These are phyloP conservation scores for Scophthalmus maximus DNA, from an alignment of 2,113 vertebrate species.

Conservation along the genomic window DNA sequence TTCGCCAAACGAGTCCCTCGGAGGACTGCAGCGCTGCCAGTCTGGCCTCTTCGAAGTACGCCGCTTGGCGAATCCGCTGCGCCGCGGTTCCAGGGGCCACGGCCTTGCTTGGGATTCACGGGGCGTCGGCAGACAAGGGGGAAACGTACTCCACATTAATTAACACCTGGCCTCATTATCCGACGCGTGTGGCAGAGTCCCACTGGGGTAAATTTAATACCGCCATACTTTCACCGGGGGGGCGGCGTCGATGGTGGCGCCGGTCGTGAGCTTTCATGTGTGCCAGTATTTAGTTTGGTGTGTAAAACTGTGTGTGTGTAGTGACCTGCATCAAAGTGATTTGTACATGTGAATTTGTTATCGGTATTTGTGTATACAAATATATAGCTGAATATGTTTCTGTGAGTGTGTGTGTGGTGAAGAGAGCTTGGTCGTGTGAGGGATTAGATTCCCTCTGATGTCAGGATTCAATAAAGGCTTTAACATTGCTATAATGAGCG, in stretches of 20 bases:
- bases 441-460: slow-evolving; percentile 54
- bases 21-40: slow-evolving; percentile 65
- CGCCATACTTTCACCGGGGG: slow-evolving; percentile 57
- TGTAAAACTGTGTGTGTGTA: background rate
- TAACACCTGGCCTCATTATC: slow-evolving; percentile 84
- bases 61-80: slow-evolving; percentile 67
- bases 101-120: slow-evolving; percentile 76
- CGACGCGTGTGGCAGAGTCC: slow-evolving; percentile 73
- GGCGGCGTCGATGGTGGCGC: background rate
- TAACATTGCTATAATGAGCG: slow-evolving; percentile 59
- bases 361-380: background rate
- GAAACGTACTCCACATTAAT: slow-evolving; percentile 78
- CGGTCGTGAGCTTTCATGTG: slow-evolving; percentile 6
- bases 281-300: slow-evolving; percentile 6
- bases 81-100: slow-evolving; percentile 38
- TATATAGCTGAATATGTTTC: slow-evolving; percentile 2
- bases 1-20: slow-evolving; percentile 71
- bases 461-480: slow-evolving; percentile 64
- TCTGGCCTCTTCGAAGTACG: slow-evolving; percentile 76
- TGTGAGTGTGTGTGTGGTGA: background rate
- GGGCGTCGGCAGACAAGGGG: slow-evolving; percentile 57
- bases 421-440: background rate
- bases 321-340: slow-evolving; percentile 9
- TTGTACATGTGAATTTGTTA: slow-evolving; percentile 14
- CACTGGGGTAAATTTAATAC: slow-evolving; percentile 74